Base-by-base conservation (phyloP, 2,888 invertebrate species). In the Colostygia pectinataria region DNA sequence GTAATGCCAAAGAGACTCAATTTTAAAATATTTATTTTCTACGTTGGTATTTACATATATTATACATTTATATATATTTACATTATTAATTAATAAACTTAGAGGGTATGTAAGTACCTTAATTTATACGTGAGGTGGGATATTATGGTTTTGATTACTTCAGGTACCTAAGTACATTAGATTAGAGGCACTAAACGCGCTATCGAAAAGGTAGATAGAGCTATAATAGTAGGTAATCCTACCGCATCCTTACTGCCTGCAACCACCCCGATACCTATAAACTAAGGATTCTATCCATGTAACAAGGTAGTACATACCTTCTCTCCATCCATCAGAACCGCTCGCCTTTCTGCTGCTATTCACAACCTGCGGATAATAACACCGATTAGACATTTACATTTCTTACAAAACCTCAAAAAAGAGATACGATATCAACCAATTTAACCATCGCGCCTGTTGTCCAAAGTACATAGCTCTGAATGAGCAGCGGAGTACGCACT, bases 341-440 rank as follows among this genome's bases (percentile, higher is more conserved):
- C 86, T 90, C 5, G 92, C 89, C 74, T 92, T 93, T 57, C 93
- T 91, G 52, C 92, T 93, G 64, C 93, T 95, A 72, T 96, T 96
- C 24, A 93, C 94, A 44, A 94, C 94, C 91, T 91, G 84, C 34
- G 46, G 53, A 66, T 37, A 56, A 71, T 66, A 58, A 65, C 60
- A 69, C 61, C 55, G 49, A 62, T 66, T 71, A 68, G 66, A 61
- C 55, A 60, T 61, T 41, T 40, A 40, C 59, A 63, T 60, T 31
- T 32, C 29, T 38, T 24, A 25, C 41, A 29, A 44, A 62, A 69
- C 71, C 74, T 18, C 9, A 57, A 47, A 41, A 52, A 52, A 44
- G 42, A 53, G 53, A 42, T 59, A 59, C 51, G 49, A 61, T 70
- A 80, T 69, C 74, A 71, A 87, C 84, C 88, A 88, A 80, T 63